A percentile compares a stretch with the other conserved stretches of the same genome.
These are phyloP conservation scores for Epinephelus awoara DNA, from an alignment of 2,797 vertebrate species.

Conservation along the genomic window DNA sequence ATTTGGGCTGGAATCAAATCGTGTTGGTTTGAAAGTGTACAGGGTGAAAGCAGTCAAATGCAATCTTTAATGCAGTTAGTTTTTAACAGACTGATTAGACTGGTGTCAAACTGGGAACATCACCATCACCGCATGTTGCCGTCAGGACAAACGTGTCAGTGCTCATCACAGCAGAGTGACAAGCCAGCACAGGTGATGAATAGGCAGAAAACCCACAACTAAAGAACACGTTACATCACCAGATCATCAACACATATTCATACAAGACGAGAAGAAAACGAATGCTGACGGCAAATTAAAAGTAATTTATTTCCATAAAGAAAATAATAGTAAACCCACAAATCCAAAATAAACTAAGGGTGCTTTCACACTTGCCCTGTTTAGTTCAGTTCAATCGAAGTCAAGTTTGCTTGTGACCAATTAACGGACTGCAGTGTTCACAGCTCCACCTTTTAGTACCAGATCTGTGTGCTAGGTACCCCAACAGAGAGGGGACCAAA, in stretches of 20 bases:
- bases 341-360: too few relatives aligned
- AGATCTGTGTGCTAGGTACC: too few relatives aligned
- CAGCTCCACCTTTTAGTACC: too few relatives aligned
- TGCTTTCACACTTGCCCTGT: too few relatives aligned
- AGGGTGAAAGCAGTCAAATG: conserved; percentile 40
- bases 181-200: neutral
- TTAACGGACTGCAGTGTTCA: too few relatives aligned
- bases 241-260: neutral
- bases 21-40: conserved; percentile 17
- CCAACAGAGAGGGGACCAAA: too few relatives aligned
- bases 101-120: conserved; percentile 38
- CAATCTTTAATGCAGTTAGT: conserved; percentile 48
- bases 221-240: conserved; percentile 14
- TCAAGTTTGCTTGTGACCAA: neutral
- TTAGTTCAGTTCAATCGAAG: too few relatives aligned
- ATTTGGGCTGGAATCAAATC: conserved; percentile 37
- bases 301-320: too few relatives aligned
- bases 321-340: too few relatives aligned
- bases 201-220: neutral
- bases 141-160: conserved; percentile 25
- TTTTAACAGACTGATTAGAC: conserved; percentile 37
- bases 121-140: conserved; percentile 40
- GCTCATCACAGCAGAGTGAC: conserved; percentile 20
- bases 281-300: too few relatives aligned
- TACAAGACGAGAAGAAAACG: neutral